These are phyloP conservation scores for Liparis tanakae DNA, from an alignment of 2,797 vertebrate species.

Conservation along the genomic window DNA sequence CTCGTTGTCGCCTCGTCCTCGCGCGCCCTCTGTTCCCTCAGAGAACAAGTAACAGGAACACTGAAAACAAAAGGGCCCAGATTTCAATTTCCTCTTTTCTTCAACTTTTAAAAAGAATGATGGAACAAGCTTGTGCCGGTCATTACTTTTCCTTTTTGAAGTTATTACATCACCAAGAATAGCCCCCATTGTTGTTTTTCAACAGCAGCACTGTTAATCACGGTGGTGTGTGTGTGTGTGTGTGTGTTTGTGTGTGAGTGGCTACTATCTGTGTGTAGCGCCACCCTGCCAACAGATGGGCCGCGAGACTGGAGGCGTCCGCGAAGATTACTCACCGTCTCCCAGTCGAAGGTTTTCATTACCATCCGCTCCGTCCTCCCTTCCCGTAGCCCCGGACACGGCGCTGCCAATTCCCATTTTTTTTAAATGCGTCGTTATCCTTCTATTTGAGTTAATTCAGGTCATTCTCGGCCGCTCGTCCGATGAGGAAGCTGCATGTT, in stretches of 20 bases:
- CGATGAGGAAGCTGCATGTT: conserved; percentile 28
- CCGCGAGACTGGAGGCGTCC: conserved; percentile 78
- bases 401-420: conserved; percentile 20
- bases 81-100: not conserved
- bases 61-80: not conserved
- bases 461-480: conserved; percentile 25
- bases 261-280: conserved; percentile 61
- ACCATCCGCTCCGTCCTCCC: conserved; percentile 15
- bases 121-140: not conserved
- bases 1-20: conserved; percentile 52
- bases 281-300: conserved; percentile 73
- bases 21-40: conserved; percentile 32
- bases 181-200: conserved; percentile 19
- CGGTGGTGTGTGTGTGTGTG: not conserved
- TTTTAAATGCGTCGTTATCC: conserved; percentile 14
- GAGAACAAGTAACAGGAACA: conserved; percentile 20
- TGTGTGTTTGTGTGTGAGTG: conserved; percentile 19
- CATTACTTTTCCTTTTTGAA: conserved; percentile 32
- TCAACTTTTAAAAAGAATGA: not conserved
- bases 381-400: conserved; percentile 1
- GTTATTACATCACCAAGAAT: not conserved
- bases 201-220: too few species aligned
- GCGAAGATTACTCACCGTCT: conserved; percentile 67
- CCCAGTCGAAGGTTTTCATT: conserved; percentile 48
- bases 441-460: conserved; percentile 41